Evolutionary conservation across 2,113 vertebrate genomes (phyloP).

Genomic region (Rynchops niger): DNA sequence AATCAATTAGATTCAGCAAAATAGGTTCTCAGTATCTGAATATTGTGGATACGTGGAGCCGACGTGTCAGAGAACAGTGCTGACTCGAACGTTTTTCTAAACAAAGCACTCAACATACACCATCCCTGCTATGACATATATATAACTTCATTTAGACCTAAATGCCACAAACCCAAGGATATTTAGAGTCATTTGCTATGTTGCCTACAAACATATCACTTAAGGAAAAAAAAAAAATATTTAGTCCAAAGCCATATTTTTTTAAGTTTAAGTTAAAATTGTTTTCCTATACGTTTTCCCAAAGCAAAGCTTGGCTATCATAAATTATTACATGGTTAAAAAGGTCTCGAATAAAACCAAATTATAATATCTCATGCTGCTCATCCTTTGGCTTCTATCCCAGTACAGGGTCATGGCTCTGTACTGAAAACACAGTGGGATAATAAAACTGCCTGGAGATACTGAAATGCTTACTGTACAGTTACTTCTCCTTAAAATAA

Average conservation of each 20-base stretch:
- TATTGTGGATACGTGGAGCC: not conserved
- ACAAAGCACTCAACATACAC: constrained; percentile 26
- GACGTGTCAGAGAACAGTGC: constrained; percentile 24
- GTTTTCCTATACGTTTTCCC: constrained; percentile 19
- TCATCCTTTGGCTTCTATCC: constrained; percentile 68
- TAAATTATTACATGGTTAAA: constrained; percentile 65
- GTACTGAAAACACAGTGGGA: constrained; percentile 60
- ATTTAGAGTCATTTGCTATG: not conserved
- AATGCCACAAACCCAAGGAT: not conserved
- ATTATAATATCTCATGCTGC: constrained; percentile 66
- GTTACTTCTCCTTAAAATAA: not conserved
- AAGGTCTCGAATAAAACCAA: constrained; percentile 60
- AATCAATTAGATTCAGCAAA: constrained; percentile 66
- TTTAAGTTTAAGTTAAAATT: not conserved
- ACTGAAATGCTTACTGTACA: constrained; percentile 20
- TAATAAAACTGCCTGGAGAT: constrained; percentile 46
- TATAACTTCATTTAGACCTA: constrained; percentile 28
- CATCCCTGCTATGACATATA: not conserved
- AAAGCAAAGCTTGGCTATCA: constrained; percentile 36
- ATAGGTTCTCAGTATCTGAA: constrained; percentile 33
- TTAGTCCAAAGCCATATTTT: not conserved
- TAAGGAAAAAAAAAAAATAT: not conserved
- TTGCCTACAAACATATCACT: not conserved
- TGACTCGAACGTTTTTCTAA: constrained; percentile 42
- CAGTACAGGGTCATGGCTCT: constrained; percentile 67